Base-by-base conservation (phyloP, 2,888 invertebrate genomes). In the Eucriotettix oculatus region DNA sequence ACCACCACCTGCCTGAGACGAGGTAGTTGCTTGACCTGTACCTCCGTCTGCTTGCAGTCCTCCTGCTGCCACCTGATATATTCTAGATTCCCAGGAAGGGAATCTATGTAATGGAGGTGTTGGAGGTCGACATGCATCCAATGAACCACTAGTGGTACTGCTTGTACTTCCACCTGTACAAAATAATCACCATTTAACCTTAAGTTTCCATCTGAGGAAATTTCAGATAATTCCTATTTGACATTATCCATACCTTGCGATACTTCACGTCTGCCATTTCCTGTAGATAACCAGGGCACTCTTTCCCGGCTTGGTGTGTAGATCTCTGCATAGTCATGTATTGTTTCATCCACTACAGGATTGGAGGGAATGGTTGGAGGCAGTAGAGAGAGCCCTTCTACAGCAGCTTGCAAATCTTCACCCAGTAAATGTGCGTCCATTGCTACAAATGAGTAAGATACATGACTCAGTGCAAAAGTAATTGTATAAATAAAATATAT, bases 41-140 rank as follows among this genome's bases (percentile, higher is more conserved):
- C 66, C 65, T 48, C 68, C 42, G n/a, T 43, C 42, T 12, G 58
- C 56, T 54, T 60, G 61, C 0, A 79, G 72, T 1, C 77, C 78
- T 56, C 77, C 63, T 14, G 62, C 63, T 9, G 65, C 65, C 58
- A 91, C 90, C 79, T 93, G 92, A 73, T 95, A 95, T 68, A 95
- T 94, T 72, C 93, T 85, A n/a, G 92, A 93, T 74, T 95, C 94
- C 94, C 94, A 94, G 68, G 89, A 89, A 9, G 91, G 91, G 72
- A 90, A 90, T 70, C 94, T 80, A 72, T 95, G 94, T 59, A 94
- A 73, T 0, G 94, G 94, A 40, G 94, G 94, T 0, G 94, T 93
- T 14, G 93, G 93, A 0, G 93, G 88, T 64, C 83, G 56, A 12
- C 57, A 56, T 17, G 57, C 57, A 43, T 56, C 59, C 54, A 52